Conservation (phyloP, 2,797 vertebrate species). For the Darevskia nairensis region DNA sequence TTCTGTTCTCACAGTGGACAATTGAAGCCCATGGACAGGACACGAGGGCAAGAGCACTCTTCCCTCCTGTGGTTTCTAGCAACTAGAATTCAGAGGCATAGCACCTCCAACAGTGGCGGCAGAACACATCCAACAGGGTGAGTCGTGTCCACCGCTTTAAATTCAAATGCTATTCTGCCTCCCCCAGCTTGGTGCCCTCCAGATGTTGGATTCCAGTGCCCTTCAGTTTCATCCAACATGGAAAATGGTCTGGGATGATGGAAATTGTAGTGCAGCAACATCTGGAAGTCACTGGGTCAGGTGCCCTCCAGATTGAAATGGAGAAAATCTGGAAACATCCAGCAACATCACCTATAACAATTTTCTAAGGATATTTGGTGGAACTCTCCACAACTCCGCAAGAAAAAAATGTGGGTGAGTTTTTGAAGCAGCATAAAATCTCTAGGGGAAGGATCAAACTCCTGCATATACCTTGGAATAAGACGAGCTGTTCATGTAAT, state of each 20-base stretch:
- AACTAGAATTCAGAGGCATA: no score
- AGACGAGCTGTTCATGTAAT: constrained; percentile 14
- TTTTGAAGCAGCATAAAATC: not conserved
- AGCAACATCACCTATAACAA: not conserved
- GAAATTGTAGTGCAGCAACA: not conserved
- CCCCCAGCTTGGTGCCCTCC: not conserved
- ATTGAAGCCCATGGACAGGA: no score
- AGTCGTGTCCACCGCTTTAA: not conserved
- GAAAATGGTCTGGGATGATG: not conserved
- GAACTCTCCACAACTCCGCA: no score
- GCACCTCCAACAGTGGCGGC: no score
- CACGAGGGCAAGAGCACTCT: no score
- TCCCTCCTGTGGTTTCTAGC: no score
- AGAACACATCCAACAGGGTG: no score
- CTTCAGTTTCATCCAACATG: not conserved
- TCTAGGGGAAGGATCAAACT: not conserved
- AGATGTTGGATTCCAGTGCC: no score
- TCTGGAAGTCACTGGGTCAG: not conserved
- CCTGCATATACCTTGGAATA: constrained; percentile 6
- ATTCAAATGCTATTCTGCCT: not conserved
- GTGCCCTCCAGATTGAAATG: not conserved
- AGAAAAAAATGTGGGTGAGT: no score
- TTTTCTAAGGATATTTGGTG: not conserved
- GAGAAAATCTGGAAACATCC: not conserved
- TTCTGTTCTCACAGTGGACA: no score